phyloP scores from a whole-genome alignment of 2,797 vertebrate species.

The Florisuga fusca region DNA sequence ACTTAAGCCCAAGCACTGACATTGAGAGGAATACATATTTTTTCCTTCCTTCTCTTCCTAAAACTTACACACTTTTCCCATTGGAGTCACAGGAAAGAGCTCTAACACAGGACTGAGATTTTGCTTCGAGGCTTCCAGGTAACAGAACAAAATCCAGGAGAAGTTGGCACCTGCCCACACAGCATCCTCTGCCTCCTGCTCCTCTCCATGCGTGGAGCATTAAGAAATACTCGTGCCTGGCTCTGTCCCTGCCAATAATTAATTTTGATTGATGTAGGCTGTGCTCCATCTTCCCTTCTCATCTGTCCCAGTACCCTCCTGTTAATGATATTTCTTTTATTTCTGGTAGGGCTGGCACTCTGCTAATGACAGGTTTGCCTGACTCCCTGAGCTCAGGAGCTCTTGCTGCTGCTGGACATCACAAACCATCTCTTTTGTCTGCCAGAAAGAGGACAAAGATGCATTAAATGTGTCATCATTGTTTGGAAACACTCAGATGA shows the following conservation, averaged over 20 bases:
- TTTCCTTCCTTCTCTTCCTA: slow-evolving; percentile 8
- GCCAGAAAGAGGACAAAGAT: background rate
- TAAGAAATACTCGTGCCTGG: background rate
- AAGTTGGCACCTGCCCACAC: background rate
- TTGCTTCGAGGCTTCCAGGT: background rate
- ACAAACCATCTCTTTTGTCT: background rate
- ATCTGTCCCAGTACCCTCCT: background rate
- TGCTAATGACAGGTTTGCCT: fast-evolving
- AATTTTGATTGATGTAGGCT: background rate
- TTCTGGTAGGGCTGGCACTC: background rate
- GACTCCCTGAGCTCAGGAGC: background rate
- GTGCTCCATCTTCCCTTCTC: background rate
- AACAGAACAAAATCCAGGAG: background rate
- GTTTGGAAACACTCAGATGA: background rate
- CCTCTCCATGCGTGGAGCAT: background rate
- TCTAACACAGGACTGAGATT: background rate
- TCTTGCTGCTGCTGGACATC: background rate
- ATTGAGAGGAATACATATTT: background rate
- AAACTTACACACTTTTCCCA: background rate
- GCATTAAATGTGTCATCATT: background rate
- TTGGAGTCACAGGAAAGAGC: background rate
- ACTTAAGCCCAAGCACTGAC: background rate
- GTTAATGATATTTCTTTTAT: background rate
- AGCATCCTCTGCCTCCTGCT: background rate
- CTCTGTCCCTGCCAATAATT: background rate